These are phyloP conservation scores for Drosophila persimilis DNA, from an alignment of 1,140 invertebrate species.

Conservation along the genomic window DNA sequence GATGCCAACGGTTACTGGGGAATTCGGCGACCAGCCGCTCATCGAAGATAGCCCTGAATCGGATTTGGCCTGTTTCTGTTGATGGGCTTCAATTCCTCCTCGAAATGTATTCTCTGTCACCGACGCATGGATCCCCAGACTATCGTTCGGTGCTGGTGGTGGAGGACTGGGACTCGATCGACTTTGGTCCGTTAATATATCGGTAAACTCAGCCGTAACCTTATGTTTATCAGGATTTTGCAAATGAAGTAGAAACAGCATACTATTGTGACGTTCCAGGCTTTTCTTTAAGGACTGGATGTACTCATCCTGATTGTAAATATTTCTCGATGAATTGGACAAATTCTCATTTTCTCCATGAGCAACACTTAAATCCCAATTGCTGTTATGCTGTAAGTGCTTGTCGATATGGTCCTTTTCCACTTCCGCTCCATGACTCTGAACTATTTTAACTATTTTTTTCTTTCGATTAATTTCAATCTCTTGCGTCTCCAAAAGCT, in stretches of 20 bases:
- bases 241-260: constrained; percentile 77
- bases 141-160: constrained; percentile 88
- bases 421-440: neutral
- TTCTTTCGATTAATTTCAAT: constrained; percentile 72
- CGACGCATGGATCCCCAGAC: constrained; percentile 11
- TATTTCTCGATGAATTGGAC: constrained; percentile 31
- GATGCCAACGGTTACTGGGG: constrained; percentile 82
- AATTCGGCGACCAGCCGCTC: constrained; percentile 92
- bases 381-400: neutral
- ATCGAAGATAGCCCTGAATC: constrained; percentile 93
- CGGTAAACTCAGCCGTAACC: constrained; percentile 34
- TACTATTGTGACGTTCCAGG: constrained; percentile 79
- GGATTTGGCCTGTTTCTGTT: constrained; percentile 88
- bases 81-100: constrained; percentile 60
- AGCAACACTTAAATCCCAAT: neutral
- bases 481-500: constrained; percentile 72
- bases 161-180: constrained; percentile 90
- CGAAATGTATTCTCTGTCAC: constrained; percentile 39
- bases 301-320: constrained; percentile 81
- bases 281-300: constrained; percentile 75
- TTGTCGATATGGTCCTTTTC: neutral
- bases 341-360: constrained; percentile 1
- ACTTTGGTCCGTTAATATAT: constrained; percentile 62
- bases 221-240: constrained; percentile 75
- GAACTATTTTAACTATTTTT: constrained; percentile 55